Percentiles rank a stretch among this genome's conserved stretches.
Conservation (phyloP, 1,140 invertebrate species). For the Schmidtea mediterranea region DNA sequence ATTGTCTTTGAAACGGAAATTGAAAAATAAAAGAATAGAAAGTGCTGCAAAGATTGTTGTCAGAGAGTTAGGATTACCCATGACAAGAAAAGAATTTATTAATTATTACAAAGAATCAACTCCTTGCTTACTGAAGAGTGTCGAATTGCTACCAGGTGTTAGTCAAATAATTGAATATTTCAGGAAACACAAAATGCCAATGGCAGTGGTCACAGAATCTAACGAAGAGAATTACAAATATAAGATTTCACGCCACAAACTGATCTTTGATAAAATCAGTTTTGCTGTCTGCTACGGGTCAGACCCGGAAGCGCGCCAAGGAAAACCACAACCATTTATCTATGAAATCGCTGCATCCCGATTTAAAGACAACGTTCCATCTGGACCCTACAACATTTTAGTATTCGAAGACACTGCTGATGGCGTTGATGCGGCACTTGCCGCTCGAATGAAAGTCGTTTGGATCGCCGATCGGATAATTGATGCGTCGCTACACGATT, state of each 20-base stretch:
- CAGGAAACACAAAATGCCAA: background rate
- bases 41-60: background rate
- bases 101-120: background rate
- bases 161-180: background rate
- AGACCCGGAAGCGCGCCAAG: background rate
- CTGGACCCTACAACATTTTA: no score
- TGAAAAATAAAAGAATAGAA: background rate
- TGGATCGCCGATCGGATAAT: background rate
- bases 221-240: background rate
- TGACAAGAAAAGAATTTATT: background rate
- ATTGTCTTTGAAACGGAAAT: background rate
- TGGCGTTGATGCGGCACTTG: no score
- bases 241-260: background rate
- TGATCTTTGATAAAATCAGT: background rate
- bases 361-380: slow-evolving; percentile 1
- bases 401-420: no score
- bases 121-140: background rate
- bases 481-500: no score
- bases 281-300: no score
- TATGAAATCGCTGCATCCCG: background rate
- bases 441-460: no score
- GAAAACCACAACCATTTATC: slow-evolving; percentile 3
- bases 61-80: background rate
- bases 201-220: background rate
- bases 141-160: background rate